A percentile compares a stretch with the other conserved stretches of the same genome.
These are phyloP conservation scores for Tineola bisselliella DNA, from an alignment of 2,888 invertebrate species.

Conservation along the genomic window DNA sequence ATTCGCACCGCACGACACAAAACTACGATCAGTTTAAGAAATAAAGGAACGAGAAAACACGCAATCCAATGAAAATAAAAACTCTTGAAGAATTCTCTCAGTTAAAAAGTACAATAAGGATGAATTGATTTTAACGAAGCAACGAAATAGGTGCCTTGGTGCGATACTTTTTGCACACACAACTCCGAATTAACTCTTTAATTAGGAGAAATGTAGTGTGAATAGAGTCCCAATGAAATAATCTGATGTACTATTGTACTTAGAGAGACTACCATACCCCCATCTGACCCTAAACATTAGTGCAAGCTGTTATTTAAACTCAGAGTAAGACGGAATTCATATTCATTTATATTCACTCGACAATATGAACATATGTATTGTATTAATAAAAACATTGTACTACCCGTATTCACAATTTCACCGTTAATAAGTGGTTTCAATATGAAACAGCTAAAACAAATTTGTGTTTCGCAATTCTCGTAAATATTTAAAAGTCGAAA, in stretches of 20 bases:
- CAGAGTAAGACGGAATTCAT: no score
- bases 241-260: conserved; percentile 27
- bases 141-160: conserved; percentile 26
- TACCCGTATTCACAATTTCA: no score
- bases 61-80: conserved; percentile 26
- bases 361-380: no score
- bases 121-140: conserved; percentile 1
- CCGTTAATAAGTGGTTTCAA: no score
- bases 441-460: no score
- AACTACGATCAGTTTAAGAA: conserved; percentile 48
- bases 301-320: conserved; percentile 23
- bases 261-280: conserved; percentile 23
- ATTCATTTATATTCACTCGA: no score
- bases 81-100: background rate
- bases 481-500: conserved; percentile 38
- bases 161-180: conserved; percentile 25
- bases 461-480: conserved; percentile 35
- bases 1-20: conserved; percentile 39
- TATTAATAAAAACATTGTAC: no score
- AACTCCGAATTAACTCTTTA: conserved; percentile 27
- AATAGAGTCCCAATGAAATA: conserved; percentile 28
- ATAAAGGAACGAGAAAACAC: conserved; percentile 36
- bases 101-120: conserved; percentile 5
- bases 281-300: conserved; percentile 28
- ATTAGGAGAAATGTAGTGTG: conserved; percentile 34